These are phyloP conservation scores for Paralvinella palmiformis DNA, from an alignment of 1,140 invertebrate genomes.

Conservation along the genomic window DNA sequence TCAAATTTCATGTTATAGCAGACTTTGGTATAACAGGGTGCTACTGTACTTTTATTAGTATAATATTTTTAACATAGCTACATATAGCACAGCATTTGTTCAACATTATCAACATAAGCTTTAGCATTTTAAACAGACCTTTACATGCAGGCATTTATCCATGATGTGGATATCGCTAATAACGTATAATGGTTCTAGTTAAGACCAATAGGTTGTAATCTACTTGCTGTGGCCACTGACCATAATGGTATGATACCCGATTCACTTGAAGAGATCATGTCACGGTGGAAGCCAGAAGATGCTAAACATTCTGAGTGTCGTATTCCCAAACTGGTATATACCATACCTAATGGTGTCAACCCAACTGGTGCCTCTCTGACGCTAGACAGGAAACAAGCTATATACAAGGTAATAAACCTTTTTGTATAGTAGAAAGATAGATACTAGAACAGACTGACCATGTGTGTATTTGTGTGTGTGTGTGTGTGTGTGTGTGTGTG, in stretches of 20 bases:
- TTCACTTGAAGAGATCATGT: background rate
- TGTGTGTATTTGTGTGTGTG: background rate
- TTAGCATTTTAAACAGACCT: no score
- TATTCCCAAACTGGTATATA: constrained; percentile 55
- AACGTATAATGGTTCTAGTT: constrained; percentile 5
- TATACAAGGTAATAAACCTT: constrained; percentile 63
- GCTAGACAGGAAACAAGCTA: constrained; percentile 61
- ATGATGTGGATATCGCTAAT: no score
- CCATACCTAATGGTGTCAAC: constrained; percentile 62
- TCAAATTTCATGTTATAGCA: no score
- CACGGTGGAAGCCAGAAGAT: constrained; percentile 35
- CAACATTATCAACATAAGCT: no score
- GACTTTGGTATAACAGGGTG: no score
- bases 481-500: background rate
- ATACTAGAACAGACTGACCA: no score
- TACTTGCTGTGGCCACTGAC: constrained; percentile 15
- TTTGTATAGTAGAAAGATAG: no score
- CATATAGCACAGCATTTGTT: no score
- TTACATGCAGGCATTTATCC: no score
- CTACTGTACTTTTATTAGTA: no score
- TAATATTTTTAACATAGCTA: no score
- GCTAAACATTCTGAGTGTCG: constrained; percentile 27
- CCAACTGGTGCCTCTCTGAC: constrained; percentile 65
- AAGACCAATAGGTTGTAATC: constrained; percentile 3
- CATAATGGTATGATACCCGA: constrained; percentile 13